Conservation (phyloP, 2,797 vertebrate genomes). For the Rhinatrema bivittatum region DNA sequence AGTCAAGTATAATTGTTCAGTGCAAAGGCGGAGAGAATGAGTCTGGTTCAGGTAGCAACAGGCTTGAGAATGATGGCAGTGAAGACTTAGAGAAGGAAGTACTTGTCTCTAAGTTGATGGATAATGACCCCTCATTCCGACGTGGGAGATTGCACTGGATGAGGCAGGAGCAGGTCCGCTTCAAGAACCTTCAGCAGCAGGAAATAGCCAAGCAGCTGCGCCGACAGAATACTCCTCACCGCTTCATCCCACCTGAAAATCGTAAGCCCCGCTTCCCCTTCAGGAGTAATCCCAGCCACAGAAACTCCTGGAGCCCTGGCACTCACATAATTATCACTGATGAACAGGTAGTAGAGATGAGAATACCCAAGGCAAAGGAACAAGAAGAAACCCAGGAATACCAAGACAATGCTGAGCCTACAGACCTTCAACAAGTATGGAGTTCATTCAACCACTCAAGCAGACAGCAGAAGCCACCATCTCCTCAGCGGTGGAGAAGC, state of each 20-base stretch:
- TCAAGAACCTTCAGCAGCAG: constrained; percentile 92
- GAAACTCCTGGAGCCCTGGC: constrained; percentile 95
- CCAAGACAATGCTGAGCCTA: constrained; percentile 46
- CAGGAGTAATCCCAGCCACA: constrained; percentile 90
- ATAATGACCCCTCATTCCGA: constrained; percentile 70
- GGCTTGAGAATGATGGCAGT: constrained; percentile 11
- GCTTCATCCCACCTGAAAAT: constrained; percentile 94
- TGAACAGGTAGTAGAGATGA: constrained; percentile 85
- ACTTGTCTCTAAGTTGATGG: constrained; percentile 55
- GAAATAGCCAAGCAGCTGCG: constrained; percentile 93
- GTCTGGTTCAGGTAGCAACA: constrained; percentile 9
- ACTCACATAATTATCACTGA: constrained; percentile 97
- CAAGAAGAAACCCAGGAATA: constrained; percentile 57
- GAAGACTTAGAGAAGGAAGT: constrained; percentile 53
- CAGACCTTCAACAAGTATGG: constrained; percentile 50
- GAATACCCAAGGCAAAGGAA: constrained; percentile 84
- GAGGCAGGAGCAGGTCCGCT: constrained; percentile 86
- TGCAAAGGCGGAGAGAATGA: constrained; percentile 24
- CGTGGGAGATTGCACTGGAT: constrained; percentile 84
- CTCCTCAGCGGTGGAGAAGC: constrained; percentile 73
- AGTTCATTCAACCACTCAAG: constrained; percentile 49
- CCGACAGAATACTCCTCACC: constrained; percentile 79
- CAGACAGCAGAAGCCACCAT: constrained; percentile 26
- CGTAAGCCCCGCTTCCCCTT: constrained; percentile 97
- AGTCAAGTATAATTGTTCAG: background rate